These are phyloP conservation scores for Ctenoplectra terminalis DNA, from an alignment of 1,140 invertebrate species.

Conservation along the genomic window DNA sequence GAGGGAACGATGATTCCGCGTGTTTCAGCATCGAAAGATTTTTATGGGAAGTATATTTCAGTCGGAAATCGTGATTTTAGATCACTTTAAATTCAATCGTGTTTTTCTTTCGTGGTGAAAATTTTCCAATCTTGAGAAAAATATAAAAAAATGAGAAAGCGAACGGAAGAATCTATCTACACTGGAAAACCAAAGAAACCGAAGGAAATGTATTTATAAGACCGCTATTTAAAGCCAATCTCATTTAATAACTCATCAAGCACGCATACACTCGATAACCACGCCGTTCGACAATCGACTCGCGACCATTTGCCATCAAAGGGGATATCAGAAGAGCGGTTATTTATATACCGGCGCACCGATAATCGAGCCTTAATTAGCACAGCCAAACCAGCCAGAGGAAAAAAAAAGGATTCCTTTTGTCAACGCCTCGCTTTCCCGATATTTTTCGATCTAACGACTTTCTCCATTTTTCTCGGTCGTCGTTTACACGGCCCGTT, in stretches of 20 bases:
- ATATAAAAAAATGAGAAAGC: no score
- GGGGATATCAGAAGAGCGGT: constrained; percentile 2
- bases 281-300: neutral
- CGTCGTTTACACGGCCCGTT: constrained; percentile 23
- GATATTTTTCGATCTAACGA: constrained; percentile 26
- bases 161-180: no score
- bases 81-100: no score
- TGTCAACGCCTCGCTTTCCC: constrained; percentile 15
- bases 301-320: constrained; percentile 22
- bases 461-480: constrained; percentile 23
- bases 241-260: neutral
- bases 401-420: constrained; percentile 15
- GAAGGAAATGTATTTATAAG: neutral
- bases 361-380: constrained; percentile 31
- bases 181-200: neutral
- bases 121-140: no score
- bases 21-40: neutral
- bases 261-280: neutral
- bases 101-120: no score
- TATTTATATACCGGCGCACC: constrained; percentile 16
- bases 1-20: neutral
- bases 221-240: constrained; percentile 5
- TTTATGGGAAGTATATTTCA: no score
- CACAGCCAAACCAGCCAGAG: neutral
- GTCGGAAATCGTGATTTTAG: no score